Base-by-base conservation (phyloP, 2,797 vertebrate genomes). In the Onychomys leucogaster region DNA sequence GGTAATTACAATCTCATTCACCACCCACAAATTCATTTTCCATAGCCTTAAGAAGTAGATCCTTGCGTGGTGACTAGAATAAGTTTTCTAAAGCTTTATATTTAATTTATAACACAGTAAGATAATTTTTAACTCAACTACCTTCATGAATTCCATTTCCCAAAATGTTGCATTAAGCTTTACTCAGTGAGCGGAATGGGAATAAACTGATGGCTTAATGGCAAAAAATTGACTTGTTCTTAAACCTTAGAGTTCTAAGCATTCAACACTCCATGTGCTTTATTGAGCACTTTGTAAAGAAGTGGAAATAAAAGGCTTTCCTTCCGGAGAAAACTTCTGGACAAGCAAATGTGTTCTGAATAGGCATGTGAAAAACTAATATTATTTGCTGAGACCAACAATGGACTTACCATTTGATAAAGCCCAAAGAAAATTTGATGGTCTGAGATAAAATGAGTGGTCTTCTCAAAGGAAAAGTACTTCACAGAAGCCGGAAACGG, bases 401-500 rank as follows among this genome's bases (percentile, higher is more conserved):
- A 96, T 73, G 43, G 27, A 94, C 97, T 89, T 81, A 85, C 23
- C 89, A 75, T 86, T 92, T 73, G 6, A 95, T 95, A 85, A 81
- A 97, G 29, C 85, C 89, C 34, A 97, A 97, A 96, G 82, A 96
- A 98, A 97, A 86, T 37, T 82, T 87, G 92, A 88, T 97, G 65
- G 83, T 91, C 97, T 49, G 93, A 97, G 91, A 97, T 75, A 97
- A 82, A 78, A 78, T 87, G 77, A 1, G 83, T 95, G 81, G 97
- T 97, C 95, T 96, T 84, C 77, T 65, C 96, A 98, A 97, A 98
- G 94, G 93, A 98, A 98, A 98, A 98, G 96, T 97, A 97, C 80
- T 97, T 98, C 98, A 98, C 98, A 97, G 97, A 97, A 97, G 98
- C 97, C 2, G 57, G 98, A 98, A 99, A 98, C 75, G 82, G 87